Evolutionary conservation across 53 echinoderm and acorn worm species (phyloP).

Genomic region (Mesocentrotus franciscanus): DNA sequence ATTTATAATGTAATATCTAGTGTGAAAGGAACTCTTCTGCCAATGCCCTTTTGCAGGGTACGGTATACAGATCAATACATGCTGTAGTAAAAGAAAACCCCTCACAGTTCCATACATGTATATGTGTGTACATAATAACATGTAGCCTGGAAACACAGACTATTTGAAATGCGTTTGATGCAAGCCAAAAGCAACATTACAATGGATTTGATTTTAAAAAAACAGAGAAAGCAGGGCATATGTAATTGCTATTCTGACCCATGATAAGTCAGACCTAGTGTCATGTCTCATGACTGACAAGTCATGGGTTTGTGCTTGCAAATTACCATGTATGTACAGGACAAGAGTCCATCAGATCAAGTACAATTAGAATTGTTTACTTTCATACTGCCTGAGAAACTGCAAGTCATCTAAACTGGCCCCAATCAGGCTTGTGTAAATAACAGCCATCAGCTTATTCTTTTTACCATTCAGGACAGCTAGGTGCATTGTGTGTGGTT

Average conservation of each 20-base stretch:
- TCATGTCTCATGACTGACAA: not conserved
- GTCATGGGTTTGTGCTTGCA: not conserved
- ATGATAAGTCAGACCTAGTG: not conserved
- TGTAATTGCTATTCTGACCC: not conserved
- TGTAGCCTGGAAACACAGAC: too few relatives aligned
- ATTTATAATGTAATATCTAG: too few relatives aligned
- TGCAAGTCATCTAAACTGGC: constrained; percentile 4
- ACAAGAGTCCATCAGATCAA: not conserved
- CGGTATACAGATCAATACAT: too few relatives aligned
- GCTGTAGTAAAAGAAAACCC: too few relatives aligned
- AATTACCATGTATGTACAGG: not conserved
- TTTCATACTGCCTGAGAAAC: not conserved
- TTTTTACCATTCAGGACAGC: not conserved
- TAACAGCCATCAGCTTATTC: not conserved
- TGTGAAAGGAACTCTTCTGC: too few relatives aligned
- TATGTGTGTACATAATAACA: too few relatives aligned
- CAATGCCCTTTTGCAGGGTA: too few relatives aligned
- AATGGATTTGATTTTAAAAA: too few relatives aligned
- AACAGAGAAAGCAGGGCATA: not conserved
- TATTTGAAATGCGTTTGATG: too few relatives aligned
- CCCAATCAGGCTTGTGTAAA: not conserved
- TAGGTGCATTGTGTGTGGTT: not conserved
- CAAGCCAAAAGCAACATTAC: too few relatives aligned
- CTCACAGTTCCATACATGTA: too few relatives aligned
- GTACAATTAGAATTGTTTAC: not conserved